Percentiles rank a stretch among this genome's conserved stretches.
These are phyloP conservation scores for Rhyacophila brunnea DNA, from an alignment of 1,140 invertebrate species.

Conservation along the genomic window DNA sequence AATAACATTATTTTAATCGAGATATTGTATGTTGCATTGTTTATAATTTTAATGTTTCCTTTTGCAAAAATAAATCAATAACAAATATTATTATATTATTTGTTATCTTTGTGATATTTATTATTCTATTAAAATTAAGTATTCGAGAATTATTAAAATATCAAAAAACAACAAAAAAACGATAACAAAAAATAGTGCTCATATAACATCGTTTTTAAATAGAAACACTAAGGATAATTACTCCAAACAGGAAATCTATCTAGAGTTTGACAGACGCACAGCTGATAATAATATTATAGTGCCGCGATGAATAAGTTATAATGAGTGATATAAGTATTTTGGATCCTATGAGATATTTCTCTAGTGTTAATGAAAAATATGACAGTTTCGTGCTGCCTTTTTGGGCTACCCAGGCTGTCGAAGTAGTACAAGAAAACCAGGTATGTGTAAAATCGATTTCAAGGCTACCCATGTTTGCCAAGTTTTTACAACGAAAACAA, in stretches of 20 bases:
- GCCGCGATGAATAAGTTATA: slow-evolving; percentile 8
- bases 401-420: slow-evolving; percentile 7
- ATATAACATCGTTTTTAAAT: no score
- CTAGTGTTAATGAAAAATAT: slow-evolving; percentile 6
- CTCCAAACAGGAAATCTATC: neutral
- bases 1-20: no score
- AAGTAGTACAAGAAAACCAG: slow-evolving; percentile 17
- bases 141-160: no score
- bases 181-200: no score
- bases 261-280: slow-evolving; percentile 27
- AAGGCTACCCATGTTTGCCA: slow-evolving; percentile 26
- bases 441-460: slow-evolving; percentile 25
- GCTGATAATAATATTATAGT: slow-evolving; percentile 15
- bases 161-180: no score
- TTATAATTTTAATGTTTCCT: no score
- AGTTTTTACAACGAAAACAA: slow-evolving; percentile 23
- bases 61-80: no score
- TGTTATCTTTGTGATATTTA: no score
- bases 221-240: no score
- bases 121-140: no score
- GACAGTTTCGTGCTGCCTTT: slow-evolving; percentile 4
- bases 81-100: no score
- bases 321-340: slow-evolving; percentile 14
- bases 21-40: no score
- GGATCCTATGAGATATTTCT: slow-evolving; percentile 16